A percentile compares a stretch with the other conserved stretches of the same genome.
These are phyloP conservation scores for Herminia tarsipennalis DNA, from an alignment of 2,888 invertebrate genomes.

Conservation along the genomic window DNA sequence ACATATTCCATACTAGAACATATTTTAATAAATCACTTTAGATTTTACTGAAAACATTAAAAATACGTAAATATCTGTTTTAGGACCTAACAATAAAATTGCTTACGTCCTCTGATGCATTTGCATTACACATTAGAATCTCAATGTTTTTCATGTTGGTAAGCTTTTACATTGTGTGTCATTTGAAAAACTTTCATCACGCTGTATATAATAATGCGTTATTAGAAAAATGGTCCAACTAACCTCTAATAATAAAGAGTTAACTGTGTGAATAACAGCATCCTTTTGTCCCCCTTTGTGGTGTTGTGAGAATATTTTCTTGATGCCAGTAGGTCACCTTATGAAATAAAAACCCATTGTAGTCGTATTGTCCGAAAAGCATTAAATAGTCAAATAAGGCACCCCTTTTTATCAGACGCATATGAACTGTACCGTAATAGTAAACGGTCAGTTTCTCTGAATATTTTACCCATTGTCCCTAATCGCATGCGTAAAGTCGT, in stretches of 20 bases:
- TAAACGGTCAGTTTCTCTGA: conserved; percentile 43
- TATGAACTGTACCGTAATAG: conserved; percentile 35
- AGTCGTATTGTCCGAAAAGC: conserved; percentile 53
- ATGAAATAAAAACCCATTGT: conserved; percentile 49
- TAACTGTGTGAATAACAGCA: conserved; percentile 86
- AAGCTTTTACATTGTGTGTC: background rate
- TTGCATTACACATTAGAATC: too few species aligned
- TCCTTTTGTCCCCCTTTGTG: conserved; percentile 79
- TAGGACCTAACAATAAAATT: too few species aligned
- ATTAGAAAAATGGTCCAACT: conserved; percentile 59
- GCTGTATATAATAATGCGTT: conserved; percentile 37
- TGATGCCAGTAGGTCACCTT: conserved; percentile 57
- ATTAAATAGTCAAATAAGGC: conserved; percentile 53
- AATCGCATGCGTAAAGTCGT: conserved; percentile 38
- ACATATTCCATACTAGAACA: too few species aligned
- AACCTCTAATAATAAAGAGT: conserved; percentile 65
- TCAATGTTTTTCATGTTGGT: too few species aligned
- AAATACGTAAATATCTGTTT: too few species aligned
- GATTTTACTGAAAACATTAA: background rate
- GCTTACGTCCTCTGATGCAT: too few species aligned
- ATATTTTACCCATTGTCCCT: conserved; percentile 37
- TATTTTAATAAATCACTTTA: background rate
- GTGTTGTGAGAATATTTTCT: conserved; percentile 80
- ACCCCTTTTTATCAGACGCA: conserved; percentile 44
- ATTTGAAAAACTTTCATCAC: conserved; percentile 10